Conservation (phyloP, 2,113 vertebrate species). For the Datnioides undecimradiatus region DNA sequence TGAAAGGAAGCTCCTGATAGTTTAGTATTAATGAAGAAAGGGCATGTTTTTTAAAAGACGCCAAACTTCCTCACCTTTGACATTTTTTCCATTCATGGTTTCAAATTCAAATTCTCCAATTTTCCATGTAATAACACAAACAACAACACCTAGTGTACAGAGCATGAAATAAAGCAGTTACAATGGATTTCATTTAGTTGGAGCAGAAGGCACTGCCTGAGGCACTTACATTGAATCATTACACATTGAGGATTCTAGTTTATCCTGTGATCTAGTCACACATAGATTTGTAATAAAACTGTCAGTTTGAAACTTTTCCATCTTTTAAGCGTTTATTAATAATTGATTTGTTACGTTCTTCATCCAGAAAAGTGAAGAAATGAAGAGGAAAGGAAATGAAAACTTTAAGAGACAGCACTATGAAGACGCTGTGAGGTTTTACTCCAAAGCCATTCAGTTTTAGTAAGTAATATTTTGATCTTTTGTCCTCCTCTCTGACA, state of each 20-base stretch:
- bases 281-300: background rate
- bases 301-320: accelerated
- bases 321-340: background rate
- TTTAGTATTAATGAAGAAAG: too few relatives aligned
- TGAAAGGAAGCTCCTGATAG: background rate
- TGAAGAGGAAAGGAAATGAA: conserved; percentile 90
- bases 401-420: conserved; percentile 87
- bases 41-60: too few relatives aligned
- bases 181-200: background rate
- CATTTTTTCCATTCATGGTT: background rate
- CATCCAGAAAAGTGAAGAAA: conserved; percentile 87
- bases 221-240: background rate
- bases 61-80: background rate
- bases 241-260: background rate
- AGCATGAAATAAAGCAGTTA: background rate
- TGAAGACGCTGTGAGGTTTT: conserved; percentile 85
- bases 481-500: background rate
- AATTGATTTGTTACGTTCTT: conserved; percentile 9
- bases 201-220: background rate
- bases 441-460: conserved; percentile 89
- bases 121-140: background rate
- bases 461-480: conserved; percentile 83
- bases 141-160: background rate
- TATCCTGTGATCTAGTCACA: background rate
- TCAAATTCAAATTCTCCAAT: background rate